Evolutionary conservation across 2,113 vertebrate genomes (phyloP).

Genomic region (Oncorhynchus mykiss): DNA sequence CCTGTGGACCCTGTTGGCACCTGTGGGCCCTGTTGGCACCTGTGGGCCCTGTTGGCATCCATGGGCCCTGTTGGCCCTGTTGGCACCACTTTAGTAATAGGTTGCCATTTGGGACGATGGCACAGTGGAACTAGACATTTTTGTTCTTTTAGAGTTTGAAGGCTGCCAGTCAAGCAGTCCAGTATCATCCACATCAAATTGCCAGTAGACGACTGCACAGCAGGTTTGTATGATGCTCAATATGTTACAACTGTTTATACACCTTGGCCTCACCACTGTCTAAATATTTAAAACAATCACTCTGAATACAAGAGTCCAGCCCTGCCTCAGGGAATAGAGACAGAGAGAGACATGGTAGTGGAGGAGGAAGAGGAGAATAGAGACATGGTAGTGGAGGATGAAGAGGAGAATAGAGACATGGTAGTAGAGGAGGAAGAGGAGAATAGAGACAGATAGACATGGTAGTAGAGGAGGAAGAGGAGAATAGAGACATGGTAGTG

Average conservation of each 20-base stretch:
- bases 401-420: no score
- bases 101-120: neutral
- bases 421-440: no score
- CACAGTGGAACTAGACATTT: neutral
- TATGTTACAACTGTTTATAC: conserved; percentile 25
- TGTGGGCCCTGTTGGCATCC: no score
- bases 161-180: conserved; percentile 14
- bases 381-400: no score
- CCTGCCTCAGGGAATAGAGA: neutral
- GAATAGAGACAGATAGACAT: no score
- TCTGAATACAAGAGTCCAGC: neutral
- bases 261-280: conserved; percentile 1
- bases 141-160: neutral
- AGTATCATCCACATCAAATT: neutral
- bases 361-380: no score
- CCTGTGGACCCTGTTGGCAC: no score
- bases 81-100: neutral
- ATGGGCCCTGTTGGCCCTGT: no score
- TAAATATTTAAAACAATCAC: conserved; percentile 39
- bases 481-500: no score
- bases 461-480: no score
- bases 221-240: conserved; percentile 1
- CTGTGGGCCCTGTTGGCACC: no score
- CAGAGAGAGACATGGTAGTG: no score
- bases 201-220: neutral